Evolutionary conservation across 2,888 invertebrate species (phyloP).

Genomic region (Gandaritis pyraliata): DNA sequence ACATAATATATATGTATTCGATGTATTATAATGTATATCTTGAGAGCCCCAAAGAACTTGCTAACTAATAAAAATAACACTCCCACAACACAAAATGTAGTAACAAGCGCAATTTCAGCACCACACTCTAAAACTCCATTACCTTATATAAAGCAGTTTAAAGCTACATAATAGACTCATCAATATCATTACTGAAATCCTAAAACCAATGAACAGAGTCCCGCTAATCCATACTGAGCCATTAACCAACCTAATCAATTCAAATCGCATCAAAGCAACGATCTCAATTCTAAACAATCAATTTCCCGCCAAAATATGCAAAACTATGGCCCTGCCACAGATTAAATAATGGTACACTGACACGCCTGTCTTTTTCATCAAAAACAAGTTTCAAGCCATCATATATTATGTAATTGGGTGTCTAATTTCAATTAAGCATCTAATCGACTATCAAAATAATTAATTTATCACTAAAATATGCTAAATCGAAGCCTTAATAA

Average conservation of each 20-base stretch:
- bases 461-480: slow-evolving; percentile 21
- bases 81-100: too few relatives aligned
- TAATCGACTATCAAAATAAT: slow-evolving; percentile 15
- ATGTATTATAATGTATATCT: too few relatives aligned
- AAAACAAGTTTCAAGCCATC: slow-evolving; percentile 7
- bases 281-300: slow-evolving; percentile 23
- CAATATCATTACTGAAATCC: slow-evolving; percentile 24
- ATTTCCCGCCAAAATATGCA: slow-evolving; percentile 35
- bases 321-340: slow-evolving; percentile 7
- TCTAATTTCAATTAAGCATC: neutral
- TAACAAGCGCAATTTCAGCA: too few relatives aligned
- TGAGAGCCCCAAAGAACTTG: too few relatives aligned
- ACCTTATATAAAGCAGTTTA: neutral
- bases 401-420: neutral
- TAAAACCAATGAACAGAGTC: slow-evolving; percentile 24
- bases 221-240: slow-evolving; percentile 19
- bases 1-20: too few relatives aligned
- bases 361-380: neutral
- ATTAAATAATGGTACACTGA: neutral
- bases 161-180: slow-evolving; percentile 13
- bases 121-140: slow-evolving; percentile 1
- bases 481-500: slow-evolving; percentile 28
- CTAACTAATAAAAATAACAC: too few relatives aligned
- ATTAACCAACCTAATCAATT: slow-evolving; percentile 27
- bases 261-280: slow-evolving; percentile 20